Evolutionary conservation across 2,888 invertebrate species (phyloP), one percentile per base, ranked within the genome.

Genomic region (Amorpha juglandis): DNA sequence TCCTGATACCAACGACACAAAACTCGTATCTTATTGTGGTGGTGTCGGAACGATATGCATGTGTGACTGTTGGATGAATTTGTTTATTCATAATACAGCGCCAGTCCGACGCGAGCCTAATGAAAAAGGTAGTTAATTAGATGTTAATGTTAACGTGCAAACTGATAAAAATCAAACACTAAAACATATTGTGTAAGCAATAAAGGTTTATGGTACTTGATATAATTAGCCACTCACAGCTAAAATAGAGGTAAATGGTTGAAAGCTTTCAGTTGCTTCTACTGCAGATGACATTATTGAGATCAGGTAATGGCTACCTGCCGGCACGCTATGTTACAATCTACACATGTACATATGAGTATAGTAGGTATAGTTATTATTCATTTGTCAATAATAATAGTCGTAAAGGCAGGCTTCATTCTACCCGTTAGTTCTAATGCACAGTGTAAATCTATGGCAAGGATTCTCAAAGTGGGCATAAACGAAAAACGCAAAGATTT

Each of bases 231-330:
- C 16, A 42, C 55, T 58, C 11, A 58, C 35, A 12, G 11, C 42
- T 42, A 42, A 88, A 82, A 81, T 81, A 74, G 80, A 82, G 83
- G 88, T 77, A 86, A 90, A 88, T 82, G 79, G 80, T 81, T 84
- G 82, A 89, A 90, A 91, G 90, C 90, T 90, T 87, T 90, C 84
- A 84, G 84, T 80, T 81, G 81, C 78, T 80, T 58, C 42, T 12
- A 42, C 42, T 81, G 75, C 19, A 58, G 42, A 42, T 58, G 58
- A 58, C 58, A 58, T 58, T 78, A 76, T 58, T 58, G 21, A 38
- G 58, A 58, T 58, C 58, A 58, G 38, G 58, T 58, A 58, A 58
- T 58, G 42, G 33, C 19, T 42, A 58, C 58, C 38, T 58, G 58
- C 19, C 42, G 19, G 42, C 58, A 58, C 58, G 58, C 58, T 42